These are phyloP conservation scores for Dasyprocta punctata DNA, from an alignment of 2,113 vertebrate genomes.

Conservation along the genomic window DNA sequence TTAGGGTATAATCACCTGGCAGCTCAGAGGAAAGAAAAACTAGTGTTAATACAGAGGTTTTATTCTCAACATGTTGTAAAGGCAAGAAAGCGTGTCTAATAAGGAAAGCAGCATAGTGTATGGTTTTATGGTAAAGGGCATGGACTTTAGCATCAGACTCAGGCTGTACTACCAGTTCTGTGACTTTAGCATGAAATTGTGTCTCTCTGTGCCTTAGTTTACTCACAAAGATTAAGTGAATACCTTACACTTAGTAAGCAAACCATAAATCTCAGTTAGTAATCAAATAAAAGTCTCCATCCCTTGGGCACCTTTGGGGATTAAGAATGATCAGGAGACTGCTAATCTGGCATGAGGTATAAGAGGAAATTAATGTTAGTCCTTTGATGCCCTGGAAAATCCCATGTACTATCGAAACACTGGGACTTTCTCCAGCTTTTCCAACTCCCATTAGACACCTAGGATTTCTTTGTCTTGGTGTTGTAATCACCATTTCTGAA, in stretches of 20 bases:
- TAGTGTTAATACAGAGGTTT: not conserved
- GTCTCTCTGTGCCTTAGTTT: not conserved
- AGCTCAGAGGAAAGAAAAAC: not conserved
- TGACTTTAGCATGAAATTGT: not conserved
- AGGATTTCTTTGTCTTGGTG: not conserved
- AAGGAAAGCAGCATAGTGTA: accelerated
- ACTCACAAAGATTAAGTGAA: not conserved
- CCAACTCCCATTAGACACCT: not conserved
- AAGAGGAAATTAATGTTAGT: not conserved
- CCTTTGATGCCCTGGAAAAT: not conserved
- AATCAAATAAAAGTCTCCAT: not conserved
- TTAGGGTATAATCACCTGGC: not conserved
- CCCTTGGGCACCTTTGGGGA: not conserved
- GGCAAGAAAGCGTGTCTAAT: not conserved
- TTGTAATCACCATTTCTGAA: not conserved
- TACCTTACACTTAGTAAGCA: not conserved
- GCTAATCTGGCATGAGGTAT: not conserved
- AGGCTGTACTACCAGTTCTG: not conserved
- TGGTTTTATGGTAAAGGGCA: not conserved
- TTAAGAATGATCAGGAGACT: not conserved
- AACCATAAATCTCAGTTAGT: not conserved
- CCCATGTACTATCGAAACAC: not conserved
- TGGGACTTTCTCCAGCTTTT: not conserved
- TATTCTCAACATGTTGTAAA: not conserved
- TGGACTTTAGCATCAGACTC: not conserved